Evolutionary conservation across 2,113 vertebrate species (phyloP).

Genomic region (Oxygymnocypris stewartii): DNA sequence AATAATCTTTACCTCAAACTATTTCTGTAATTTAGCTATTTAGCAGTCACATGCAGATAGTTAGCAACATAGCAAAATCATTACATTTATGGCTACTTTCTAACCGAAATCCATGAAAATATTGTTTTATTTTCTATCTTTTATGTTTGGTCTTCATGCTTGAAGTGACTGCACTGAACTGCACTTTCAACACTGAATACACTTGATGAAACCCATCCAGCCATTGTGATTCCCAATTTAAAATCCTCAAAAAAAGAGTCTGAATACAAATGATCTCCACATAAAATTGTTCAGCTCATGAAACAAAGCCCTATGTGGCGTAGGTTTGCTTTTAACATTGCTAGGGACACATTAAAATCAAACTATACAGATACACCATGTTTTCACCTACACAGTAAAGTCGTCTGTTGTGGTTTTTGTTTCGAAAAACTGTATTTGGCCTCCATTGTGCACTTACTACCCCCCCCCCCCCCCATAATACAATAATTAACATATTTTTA

Average conservation of each 20-base stretch:
- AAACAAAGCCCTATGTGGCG: not conserved
- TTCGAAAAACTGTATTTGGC: not conserved
- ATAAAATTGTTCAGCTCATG: not conserved
- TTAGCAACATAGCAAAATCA: not conserved
- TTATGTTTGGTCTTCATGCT: not conserved
- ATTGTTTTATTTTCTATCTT: not conserved
- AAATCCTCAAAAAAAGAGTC: constrained; percentile 16
- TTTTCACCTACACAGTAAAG: constrained; percentile 8
- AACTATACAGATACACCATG: not conserved
- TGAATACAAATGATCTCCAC: constrained; percentile 30
- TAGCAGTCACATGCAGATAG: not conserved
- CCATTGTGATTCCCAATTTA: constrained; percentile 27
- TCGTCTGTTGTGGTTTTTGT: not conserved
- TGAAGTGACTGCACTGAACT: too few species aligned
- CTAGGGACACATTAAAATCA: not conserved
- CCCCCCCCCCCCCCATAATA: too few species aligned
- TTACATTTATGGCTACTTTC: not conserved
- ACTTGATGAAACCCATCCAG: constrained; percentile 39
- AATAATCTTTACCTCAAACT: not conserved
- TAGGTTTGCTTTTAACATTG: not conserved
- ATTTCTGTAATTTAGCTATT: constrained; percentile 6
- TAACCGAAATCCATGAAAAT: not conserved
- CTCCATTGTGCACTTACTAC: too few species aligned
- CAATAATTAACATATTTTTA: too few species aligned
- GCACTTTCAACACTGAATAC: constrained; percentile 42